Conservation (phyloP, 2,888 invertebrate genomes). For the Conus canariensis region DNA sequence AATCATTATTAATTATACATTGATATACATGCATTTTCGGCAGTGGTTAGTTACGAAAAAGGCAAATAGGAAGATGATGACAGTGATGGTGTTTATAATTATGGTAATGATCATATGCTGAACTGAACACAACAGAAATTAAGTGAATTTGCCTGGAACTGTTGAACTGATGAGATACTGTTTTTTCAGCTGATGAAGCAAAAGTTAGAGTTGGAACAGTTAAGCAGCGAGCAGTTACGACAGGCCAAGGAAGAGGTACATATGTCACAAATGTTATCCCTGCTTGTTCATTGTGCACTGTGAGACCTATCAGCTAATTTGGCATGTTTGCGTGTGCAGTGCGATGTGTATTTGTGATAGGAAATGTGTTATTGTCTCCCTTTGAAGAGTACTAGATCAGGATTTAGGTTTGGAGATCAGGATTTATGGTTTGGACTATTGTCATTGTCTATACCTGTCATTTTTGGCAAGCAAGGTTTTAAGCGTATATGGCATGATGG, state of each 20-base stretch:
- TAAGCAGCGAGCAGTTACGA: conserved; percentile 63
- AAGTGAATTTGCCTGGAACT: too few species aligned
- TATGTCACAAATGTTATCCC: background rate
- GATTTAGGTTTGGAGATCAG: background rate
- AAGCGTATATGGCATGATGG: too few species aligned
- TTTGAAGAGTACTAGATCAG: too few species aligned
- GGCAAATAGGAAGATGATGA: too few species aligned
- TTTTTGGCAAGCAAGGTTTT: background rate
- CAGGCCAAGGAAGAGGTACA: conserved; percentile 67
- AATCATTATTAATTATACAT: too few species aligned
- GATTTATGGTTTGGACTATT: background rate
- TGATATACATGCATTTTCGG: too few species aligned
- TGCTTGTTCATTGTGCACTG: background rate
- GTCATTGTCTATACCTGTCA: background rate
- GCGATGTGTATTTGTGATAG: background rate
- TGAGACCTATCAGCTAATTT: background rate
- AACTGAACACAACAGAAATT: too few species aligned
- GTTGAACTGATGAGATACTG: too few species aligned
- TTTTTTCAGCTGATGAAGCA: conserved; percentile 66
- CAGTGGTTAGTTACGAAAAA: too few species aligned
- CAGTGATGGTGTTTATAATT: too few species aligned
- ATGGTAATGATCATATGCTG: too few species aligned
- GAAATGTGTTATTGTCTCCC: background rate
- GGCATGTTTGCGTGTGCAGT: background rate
- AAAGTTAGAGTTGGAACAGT: conserved; percentile 65